phyloP scores from a whole-genome alignment of 1,140 invertebrate species.

The Gonioctena quinquepunctata region DNA sequence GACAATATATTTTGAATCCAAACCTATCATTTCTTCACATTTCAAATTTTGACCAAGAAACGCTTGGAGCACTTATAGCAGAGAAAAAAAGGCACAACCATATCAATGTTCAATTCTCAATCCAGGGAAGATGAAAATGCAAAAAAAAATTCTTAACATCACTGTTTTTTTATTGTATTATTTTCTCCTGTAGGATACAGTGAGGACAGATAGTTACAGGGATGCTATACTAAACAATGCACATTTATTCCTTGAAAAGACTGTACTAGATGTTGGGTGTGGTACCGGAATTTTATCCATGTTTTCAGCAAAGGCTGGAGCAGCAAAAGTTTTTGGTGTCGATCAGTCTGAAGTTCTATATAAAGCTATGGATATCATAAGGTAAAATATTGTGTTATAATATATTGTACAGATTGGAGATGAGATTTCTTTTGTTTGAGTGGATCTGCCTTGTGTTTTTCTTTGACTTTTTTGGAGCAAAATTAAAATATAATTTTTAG shows the following conservation, averaged over 20 bases:
- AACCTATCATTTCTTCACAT: too few species aligned
- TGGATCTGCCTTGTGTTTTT: too few species aligned
- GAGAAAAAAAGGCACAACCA: too few species aligned
- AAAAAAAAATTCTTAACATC: not conserved
- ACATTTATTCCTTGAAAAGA: slow-evolving; percentile 71
- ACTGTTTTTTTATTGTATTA: not conserved
- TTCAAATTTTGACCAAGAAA: too few species aligned
- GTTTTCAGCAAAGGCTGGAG: slow-evolving; percentile 93
- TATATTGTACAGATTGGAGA: too few species aligned
- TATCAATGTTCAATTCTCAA: not conserved
- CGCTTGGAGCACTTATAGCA: too few species aligned
- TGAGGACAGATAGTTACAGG: slow-evolving; percentile 90
- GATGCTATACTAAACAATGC: slow-evolving; percentile 90
- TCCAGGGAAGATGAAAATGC: not conserved
- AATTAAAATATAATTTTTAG: too few species aligned
- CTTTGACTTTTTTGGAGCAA: too few species aligned
- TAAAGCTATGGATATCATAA: slow-evolving; percentile 80
- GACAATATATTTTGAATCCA: too few species aligned
- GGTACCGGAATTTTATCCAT: slow-evolving; percentile 94
- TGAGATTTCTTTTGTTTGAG: too few species aligned
- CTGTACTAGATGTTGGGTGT: slow-evolving; percentile 91
- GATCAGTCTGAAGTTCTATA: slow-evolving; percentile 87
- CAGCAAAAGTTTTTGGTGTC: slow-evolving; percentile 87
- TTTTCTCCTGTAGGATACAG: slow-evolving; percentile 80
- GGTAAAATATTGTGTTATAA: too few species aligned